These are phyloP conservation scores for Xanthorhoe designata DNA, from an alignment of 2,888 invertebrate species.

Conservation along the genomic window DNA sequence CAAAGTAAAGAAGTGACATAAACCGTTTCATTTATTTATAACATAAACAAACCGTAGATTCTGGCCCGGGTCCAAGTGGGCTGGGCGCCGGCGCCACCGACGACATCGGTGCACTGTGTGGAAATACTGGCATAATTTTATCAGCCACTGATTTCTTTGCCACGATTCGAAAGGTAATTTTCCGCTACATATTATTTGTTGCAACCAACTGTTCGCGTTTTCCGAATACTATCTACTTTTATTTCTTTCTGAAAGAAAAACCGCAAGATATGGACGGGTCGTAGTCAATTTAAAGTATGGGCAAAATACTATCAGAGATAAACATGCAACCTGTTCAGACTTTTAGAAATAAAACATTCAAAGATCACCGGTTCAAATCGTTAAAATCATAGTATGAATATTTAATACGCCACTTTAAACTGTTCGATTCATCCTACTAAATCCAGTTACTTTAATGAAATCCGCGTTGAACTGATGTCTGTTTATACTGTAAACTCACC, in stretches of 20 bases:
- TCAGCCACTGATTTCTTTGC: slow-evolving; percentile 53
- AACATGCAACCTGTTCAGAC: slow-evolving; percentile 27
- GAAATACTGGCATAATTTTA: slow-evolving; percentile 67
- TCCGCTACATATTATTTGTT: slow-evolving; percentile 16
- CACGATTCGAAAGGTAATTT: slow-evolving; percentile 30
- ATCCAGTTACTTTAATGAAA: slow-evolving; percentile 48
- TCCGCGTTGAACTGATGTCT: slow-evolving; percentile 49
- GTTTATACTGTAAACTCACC: slow-evolving; percentile 59
- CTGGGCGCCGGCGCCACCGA: slow-evolving; percentile 74
- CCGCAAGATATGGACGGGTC: neutral
- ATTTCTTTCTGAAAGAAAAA: neutral
- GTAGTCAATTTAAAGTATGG: neutral
- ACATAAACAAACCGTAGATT: slow-evolving; percentile 79
- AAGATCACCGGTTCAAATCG: slow-evolving; percentile 28
- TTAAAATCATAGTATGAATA: slow-evolving; percentile 36
- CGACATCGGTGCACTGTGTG: slow-evolving; percentile 53
- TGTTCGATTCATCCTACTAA: slow-evolving; percentile 47
- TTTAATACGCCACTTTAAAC: slow-evolving; percentile 37
- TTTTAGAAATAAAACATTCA: slow-evolving; percentile 20
- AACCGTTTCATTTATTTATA: slow-evolving; percentile 63
- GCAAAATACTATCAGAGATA: neutral
- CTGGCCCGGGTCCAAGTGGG: slow-evolving; percentile 76
- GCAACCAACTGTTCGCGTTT: slow-evolving; percentile 1
- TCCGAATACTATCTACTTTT: neutral
- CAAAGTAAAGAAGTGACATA: slow-evolving; percentile 34